Evolutionary conservation across 2,113 vertebrate genomes (phyloP).

Genomic region (Crotalus horridus): DNA sequence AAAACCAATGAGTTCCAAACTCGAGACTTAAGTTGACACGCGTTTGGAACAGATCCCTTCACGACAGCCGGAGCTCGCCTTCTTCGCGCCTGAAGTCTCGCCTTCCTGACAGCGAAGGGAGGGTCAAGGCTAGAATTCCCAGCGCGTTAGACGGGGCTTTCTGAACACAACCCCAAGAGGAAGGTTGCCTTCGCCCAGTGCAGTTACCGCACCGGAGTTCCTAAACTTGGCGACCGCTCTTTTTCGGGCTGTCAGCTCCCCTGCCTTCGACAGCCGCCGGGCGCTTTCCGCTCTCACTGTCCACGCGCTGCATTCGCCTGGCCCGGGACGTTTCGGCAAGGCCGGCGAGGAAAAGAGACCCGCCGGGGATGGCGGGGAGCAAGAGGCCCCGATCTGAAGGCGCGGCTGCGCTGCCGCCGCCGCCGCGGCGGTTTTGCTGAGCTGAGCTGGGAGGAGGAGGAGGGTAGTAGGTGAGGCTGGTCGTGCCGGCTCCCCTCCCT

Average conservation of each 20-base stretch:
- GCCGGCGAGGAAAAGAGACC: neutral
- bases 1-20: neutral
- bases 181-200: neutral
- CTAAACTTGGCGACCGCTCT: neutral
- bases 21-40: neutral
- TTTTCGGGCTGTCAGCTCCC: neutral
- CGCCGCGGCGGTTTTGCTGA: neutral
- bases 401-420: neutral
- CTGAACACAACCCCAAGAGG: neutral
- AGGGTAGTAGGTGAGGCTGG: neutral
- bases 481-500: neutral
- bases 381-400: neutral
- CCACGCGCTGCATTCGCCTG: neutral
- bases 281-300: neutral
- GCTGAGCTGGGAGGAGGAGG: neutral
- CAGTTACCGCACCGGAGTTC: neutral
- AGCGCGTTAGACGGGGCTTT: neutral
- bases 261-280: neutral
- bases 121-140: neutral
- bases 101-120: neutral
- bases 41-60: neutral
- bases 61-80: neutral
- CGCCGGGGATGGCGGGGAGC: neutral
- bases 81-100: neutral
- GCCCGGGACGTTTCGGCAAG: neutral